Conservation (phyloP, 2,113 vertebrate species). For the Cyphomyrus discorhynchus region DNA sequence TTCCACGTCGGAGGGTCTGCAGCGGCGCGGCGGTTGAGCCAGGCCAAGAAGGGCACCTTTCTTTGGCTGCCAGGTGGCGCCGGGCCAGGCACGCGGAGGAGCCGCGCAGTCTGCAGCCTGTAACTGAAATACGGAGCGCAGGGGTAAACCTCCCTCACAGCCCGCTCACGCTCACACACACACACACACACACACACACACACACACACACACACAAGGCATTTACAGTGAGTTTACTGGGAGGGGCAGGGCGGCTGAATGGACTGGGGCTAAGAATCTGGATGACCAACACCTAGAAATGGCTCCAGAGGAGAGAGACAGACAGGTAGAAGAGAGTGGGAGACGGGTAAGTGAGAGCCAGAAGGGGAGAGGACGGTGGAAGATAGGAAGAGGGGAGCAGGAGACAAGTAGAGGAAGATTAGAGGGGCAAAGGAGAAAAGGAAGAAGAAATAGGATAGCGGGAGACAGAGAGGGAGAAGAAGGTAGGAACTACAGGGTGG, state of each 20-base stretch:
- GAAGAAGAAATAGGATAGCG: neutral
- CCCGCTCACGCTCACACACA: neutral
- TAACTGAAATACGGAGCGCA: conserved; percentile 59
- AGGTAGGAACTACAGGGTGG: neutral
- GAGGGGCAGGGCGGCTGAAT: neutral
- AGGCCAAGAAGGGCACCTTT: conserved; percentile 71
- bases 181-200: neutral
- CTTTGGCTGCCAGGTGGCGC: conserved; percentile 67
- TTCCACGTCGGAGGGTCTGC: conserved; percentile 60
- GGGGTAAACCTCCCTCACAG: conserved; percentile 38
- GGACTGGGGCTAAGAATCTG: neutral
- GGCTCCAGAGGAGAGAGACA: neutral
- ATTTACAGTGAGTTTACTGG: conserved; percentile 10
- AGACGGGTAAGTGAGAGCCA: neutral
- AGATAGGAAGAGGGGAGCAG: neutral
- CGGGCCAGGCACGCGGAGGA: conserved; percentile 60
- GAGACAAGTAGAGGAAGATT: neutral
- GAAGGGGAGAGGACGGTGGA: neutral
- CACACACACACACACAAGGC: conserved; percentile 23
- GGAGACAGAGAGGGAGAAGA: neutral
- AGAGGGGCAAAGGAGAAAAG: neutral
- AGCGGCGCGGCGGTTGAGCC: conserved; percentile 53
- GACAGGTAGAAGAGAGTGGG: neutral
- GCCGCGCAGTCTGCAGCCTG: conserved; percentile 65
- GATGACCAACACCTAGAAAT: neutral